Evolutionary conservation across 2,888 invertebrate genomes (phyloP), one percentile per base, ranked within the genome.

Genomic region (Dryadula phaetusa): DNA sequence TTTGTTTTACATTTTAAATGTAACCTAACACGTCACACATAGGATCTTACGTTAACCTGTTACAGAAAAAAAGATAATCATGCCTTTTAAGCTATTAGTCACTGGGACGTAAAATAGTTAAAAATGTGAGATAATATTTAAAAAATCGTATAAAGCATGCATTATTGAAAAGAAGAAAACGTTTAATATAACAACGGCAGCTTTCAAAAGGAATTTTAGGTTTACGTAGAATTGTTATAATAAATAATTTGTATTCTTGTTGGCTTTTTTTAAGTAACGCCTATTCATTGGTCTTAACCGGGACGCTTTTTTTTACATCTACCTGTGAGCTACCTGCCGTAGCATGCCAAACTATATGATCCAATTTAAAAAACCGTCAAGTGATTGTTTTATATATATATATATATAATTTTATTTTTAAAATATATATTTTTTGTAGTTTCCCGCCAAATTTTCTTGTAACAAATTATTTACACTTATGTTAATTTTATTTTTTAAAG

Each of bases 291-390:
- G 16, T 7, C 16, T 12, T 6, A 46, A 20, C 10, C 16, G 42
- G 25, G 20, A 32, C 46, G 83, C 81, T 83, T 81, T 52, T n/a
- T 52, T 54, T 53, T 46, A 64, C 65, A 66, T 72, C 63, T 73
- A 73, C 73, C 73, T 73, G 73, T 18, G 58, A 64, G n/a, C 63
- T 72, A 72, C 78, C 74, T 77, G 79, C 77, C 80, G 80, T 80
- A 79, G 79, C 80, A 14, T 46, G 34, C 46, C 46, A 22, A 40
- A 22, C 52, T 56, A 25, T 22, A n/a, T 16, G 22, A 56, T 25
- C 40, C 40, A 40, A 40, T 56, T 25, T 22, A 22, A 40, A 40
- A 40, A 25, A 25, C 40, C 25, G 37, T 20, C n/a, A 56, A 2
- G 22, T 10, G 16, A 32, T 32, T 52, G 8, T 16, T 52, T 52